Evolutionary conservation across 2,113 vertebrate genomes (phyloP).

Genomic region (Ictalurus furcatus): DNA sequence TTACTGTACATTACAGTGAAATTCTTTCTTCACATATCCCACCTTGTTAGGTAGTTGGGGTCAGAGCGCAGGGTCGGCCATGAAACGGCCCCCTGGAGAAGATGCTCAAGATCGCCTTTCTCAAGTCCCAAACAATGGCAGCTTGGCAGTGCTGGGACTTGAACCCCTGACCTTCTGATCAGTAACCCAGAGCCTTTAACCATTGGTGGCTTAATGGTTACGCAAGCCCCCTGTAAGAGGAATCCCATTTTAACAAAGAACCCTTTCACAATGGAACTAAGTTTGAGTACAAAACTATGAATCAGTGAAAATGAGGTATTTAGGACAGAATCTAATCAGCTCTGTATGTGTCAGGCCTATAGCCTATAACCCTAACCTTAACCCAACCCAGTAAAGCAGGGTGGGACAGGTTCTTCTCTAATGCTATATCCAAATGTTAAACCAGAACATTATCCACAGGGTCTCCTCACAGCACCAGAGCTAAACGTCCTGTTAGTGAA

Average conservation of each 20-base stretch:
- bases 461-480: background rate
- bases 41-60: background rate
- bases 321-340: background rate
- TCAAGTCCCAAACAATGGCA: background rate
- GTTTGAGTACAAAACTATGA: background rate
- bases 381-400: background rate
- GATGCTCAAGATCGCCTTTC: too few species aligned
- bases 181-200: background rate
- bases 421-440: background rate
- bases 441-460: background rate
- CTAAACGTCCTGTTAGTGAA: background rate
- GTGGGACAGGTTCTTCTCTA: background rate
- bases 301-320: background rate
- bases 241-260: background rate
- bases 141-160: background rate
- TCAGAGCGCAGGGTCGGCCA: background rate
- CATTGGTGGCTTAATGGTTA: background rate
- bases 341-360: background rate
- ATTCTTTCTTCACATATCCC: too few species aligned
- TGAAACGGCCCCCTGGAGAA: too few species aligned
- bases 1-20: background rate
- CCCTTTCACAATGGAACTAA: background rate
- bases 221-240: background rate
- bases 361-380: background rate
- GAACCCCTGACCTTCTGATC: background rate